Percentiles rank a stretch among this genome's conserved stretches.
phyloP scores from a whole-genome alignment of 2,888 invertebrate genomes.

The Achlya flavicornis region DNA sequence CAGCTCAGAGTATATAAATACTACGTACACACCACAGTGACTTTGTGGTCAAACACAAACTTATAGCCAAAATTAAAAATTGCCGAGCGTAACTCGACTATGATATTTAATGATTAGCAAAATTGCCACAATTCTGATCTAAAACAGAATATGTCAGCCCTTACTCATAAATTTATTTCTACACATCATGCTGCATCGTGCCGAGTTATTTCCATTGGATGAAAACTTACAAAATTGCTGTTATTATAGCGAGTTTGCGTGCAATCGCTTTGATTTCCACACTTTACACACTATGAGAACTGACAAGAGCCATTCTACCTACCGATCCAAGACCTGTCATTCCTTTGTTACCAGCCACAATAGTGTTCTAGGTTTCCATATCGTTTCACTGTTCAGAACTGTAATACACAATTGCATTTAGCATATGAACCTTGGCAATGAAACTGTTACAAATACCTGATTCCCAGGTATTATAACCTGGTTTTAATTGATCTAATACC shows the following conservation, averaged over 20 bases:
- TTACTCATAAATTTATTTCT: not conserved
- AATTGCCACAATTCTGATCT: no score
- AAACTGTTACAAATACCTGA: slow-evolving; percentile 41
- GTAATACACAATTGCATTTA: slow-evolving; percentile 26
- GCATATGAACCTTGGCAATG: slow-evolving; percentile 60
- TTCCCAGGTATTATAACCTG: slow-evolving; percentile 42
- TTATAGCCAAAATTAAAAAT: no score
- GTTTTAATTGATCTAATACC: slow-evolving; percentile 34
- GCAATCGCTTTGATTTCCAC: slow-evolving; percentile 55
- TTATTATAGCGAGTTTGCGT: slow-evolving; percentile 23
- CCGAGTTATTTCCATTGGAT: slow-evolving; percentile 8
- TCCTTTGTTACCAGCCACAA: slow-evolving; percentile 68
- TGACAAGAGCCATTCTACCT: slow-evolving; percentile 45
- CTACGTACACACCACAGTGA: no score
- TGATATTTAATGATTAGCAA: no score
- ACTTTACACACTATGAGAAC: slow-evolving; percentile 48
- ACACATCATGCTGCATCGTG: not conserved
- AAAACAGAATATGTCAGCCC: not conserved
- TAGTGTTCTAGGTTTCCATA: slow-evolving; percentile 61
- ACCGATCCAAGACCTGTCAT: slow-evolving; percentile 59
- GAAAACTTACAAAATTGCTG: not conserved
- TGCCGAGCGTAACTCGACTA: no score
- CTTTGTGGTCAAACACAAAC: no score
- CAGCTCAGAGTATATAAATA: no score
- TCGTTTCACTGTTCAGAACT: slow-evolving; percentile 43